A percentile compares a stretch with the other conserved stretches of the same genome.
Evolutionary conservation across 2,888 invertebrate species (phyloP).

Genomic region (Tryphoninae sp.): DNA sequence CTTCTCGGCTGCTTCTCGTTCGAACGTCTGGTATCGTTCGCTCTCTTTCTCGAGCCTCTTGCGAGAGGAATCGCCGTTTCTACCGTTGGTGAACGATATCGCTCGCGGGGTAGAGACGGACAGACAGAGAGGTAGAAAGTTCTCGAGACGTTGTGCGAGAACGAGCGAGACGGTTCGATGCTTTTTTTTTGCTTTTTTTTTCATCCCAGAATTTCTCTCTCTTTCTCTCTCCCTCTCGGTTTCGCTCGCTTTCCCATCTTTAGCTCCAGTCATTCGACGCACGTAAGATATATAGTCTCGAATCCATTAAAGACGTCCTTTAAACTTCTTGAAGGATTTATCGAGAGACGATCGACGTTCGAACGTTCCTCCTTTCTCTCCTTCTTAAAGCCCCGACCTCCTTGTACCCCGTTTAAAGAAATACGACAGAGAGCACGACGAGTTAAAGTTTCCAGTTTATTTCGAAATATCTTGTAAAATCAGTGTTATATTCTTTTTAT

Average conservation of each 20-base stretch:
- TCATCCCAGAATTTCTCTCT: slow-evolving; percentile 20
- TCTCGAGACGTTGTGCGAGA: slow-evolving; percentile 31
- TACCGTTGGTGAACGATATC: slow-evolving; percentile 44
- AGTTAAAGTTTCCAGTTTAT: too few species aligned
- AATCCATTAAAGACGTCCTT: slow-evolving; percentile 70
- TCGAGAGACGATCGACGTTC: slow-evolving; percentile 66
- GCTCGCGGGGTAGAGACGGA: slow-evolving; percentile 11
- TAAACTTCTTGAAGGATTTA: slow-evolving; percentile 70
- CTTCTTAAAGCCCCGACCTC: neutral
- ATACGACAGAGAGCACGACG: neutral
- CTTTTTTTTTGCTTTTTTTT: slow-evolving; percentile 38
- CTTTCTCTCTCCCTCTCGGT: slow-evolving; percentile 35
- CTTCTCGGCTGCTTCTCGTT: slow-evolving; percentile 35
- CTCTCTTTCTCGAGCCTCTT: slow-evolving; percentile 55
- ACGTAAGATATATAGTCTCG: slow-evolving; percentile 66
- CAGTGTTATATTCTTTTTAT: too few species aligned
- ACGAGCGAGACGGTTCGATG: slow-evolving; percentile 41
- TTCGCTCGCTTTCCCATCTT: slow-evolving; percentile 47
- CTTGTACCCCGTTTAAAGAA: slow-evolving; percentile 20
- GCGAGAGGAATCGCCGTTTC: slow-evolving; percentile 41
- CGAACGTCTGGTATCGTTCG: slow-evolving; percentile 16
- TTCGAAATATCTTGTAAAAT: too few species aligned
- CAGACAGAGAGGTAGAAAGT: slow-evolving; percentile 35
- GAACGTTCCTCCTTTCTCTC: slow-evolving; percentile 37
- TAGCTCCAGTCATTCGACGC: slow-evolving; percentile 54